Percentiles rank a stretch among this genome's conserved stretches.
Evolutionary conservation across 2,888 invertebrate genomes (phyloP).

Genomic region (Melitaea athalia): DNA sequence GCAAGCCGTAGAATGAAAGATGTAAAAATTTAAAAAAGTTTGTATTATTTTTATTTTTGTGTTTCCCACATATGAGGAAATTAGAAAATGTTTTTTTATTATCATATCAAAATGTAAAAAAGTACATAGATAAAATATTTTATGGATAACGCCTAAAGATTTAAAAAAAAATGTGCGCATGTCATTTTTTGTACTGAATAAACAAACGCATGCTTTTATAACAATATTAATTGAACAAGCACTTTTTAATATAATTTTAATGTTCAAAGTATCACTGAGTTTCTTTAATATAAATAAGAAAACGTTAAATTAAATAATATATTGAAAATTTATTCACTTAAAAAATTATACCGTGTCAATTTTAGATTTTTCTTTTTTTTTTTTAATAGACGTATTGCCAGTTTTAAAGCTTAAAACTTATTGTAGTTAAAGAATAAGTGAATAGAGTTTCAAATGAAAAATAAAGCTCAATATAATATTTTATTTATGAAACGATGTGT

Average conservation of each 20-base stretch:
- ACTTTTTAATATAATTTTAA: constrained; percentile 59
- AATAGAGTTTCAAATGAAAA: constrained; percentile 20
- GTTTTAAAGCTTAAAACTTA: background rate
- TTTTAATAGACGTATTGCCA: background rate
- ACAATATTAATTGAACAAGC: constrained; percentile 51
- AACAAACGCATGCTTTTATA: constrained; percentile 59
- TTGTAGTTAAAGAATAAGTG: too few relatives aligned
- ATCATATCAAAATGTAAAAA: background rate
- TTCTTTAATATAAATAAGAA: background rate
- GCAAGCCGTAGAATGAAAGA: too few relatives aligned
- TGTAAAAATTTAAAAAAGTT: too few relatives aligned
- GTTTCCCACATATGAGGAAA: too few relatives aligned
- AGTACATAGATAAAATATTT: background rate
- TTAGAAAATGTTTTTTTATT: too few relatives aligned
- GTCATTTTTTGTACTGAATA: constrained; percentile 47
- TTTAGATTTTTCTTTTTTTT: background rate
- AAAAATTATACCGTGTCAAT: background rate
- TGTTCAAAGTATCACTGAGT: constrained; percentile 18
- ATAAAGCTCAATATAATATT: constrained; percentile 16
- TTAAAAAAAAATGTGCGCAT: constrained; percentile 39
- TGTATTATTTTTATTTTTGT: too few relatives aligned
- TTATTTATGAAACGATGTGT: constrained; percentile 37
- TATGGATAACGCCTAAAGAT: constrained; percentile 4
- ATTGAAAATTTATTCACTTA: constrained; percentile 21
- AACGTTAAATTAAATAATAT: background rate